Evolutionary conservation across 2,113 vertebrate genomes (phyloP).

Genomic region (Callipepla californica): DNA sequence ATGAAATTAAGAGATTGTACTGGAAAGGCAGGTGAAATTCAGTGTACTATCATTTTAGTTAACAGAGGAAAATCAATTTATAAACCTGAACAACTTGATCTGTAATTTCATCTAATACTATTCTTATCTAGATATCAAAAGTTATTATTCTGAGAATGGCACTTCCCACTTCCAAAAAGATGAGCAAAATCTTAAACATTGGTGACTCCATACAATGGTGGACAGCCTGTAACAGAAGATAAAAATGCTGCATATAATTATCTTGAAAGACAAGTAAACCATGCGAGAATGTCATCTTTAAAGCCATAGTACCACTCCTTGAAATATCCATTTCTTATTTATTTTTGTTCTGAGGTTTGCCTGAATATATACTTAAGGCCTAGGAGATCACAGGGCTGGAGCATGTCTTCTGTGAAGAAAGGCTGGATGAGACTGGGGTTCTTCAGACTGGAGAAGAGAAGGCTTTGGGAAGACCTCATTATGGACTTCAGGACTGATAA

Average conservation of each 20-base stretch:
- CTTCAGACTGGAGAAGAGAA: not conserved
- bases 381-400: not conserved
- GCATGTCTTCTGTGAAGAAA: not conserved
- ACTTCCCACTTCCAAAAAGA: not conserved
- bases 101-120: not conserved
- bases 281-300: slow-evolving; percentile 10
- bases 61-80: not conserved
- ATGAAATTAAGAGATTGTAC: not conserved
- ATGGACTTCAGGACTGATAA: not conserved
- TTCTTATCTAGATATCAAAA: not conserved
- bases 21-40: not conserved
- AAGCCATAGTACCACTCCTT: not conserved
- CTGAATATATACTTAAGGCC: not conserved
- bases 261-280: not conserved
- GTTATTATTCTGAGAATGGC: not conserved
- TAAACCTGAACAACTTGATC: not conserved
- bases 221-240: not conserved
- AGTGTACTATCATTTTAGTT: not conserved
- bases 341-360: not conserved
- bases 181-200: not conserved
- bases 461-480: not conserved
- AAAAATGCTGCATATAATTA: not conserved
- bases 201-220: not conserved
- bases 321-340: not conserved
- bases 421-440: not conserved